Base-by-base conservation (phyloP, 2,113 vertebrate genomes). In the Silurus meridionalis region DNA sequence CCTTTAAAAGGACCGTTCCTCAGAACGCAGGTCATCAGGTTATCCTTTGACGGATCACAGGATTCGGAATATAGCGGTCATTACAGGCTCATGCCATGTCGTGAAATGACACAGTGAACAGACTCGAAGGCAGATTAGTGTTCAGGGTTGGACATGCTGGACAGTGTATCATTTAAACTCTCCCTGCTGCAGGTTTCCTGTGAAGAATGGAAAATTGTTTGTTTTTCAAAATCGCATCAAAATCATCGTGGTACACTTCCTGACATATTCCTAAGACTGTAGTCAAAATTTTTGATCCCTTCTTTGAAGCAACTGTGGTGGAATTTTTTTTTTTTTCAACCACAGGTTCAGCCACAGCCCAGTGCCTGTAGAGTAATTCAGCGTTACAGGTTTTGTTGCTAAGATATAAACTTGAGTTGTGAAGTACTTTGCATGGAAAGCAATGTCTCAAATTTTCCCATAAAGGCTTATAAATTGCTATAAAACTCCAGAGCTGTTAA, bases 141-240 rank as follows among this genome's bases (percentile, higher is more conserved):
- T 37, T 37, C 37, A 37, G 37, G 37, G 46, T 23, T 53, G 19
- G 10, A 15, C 11, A 14, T 55, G 37, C 37, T 77, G 74, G 52
- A 55, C 11, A 15, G 52, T 25, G 23, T 55, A 78, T 78, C 74
- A 15, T 23, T 52, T 53, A n/a, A 77, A 78, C 52, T 23, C 71
- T 72, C 28, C 8, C 78, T 77, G 71, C 69, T 75, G 69, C 80
- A 75, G 79, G 79, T 74, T 82, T 72, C 72, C 87, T 85, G 71
- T 75, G 80, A 58, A 88, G 82, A 85, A 52, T 87, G 86, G 50
- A 87, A 87, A 83, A 83, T 85, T 78, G 61, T 85, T 88, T 88
- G 87, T 88, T 88, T 88, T 52, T 78, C n/a, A 52, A 69, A 85
- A 83, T 82, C 79, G 69, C 50, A 28, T 63, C 37, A 37, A 37